These are phyloP conservation scores for Aleiodes testaceus DNA, from an alignment of 2,888 invertebrate species.

Conservation along the genomic window DNA sequence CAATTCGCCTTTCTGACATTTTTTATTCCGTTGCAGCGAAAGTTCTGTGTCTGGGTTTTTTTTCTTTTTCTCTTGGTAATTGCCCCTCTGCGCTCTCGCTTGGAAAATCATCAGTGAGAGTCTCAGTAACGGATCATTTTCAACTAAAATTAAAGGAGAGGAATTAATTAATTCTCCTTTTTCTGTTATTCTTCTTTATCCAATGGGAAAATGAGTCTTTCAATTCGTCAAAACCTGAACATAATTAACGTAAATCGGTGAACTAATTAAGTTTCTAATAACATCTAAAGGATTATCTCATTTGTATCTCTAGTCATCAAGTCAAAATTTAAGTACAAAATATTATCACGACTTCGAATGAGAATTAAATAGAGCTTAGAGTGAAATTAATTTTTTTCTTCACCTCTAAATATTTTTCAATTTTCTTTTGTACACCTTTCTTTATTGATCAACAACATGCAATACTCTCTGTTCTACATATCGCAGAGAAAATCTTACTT, in stretches of 20 bases:
- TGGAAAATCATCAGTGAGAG: not conserved
- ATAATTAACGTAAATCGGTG: too few relatives aligned
- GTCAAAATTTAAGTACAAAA: too few relatives aligned
- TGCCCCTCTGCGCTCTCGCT: not conserved
- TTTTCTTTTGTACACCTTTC: not conserved
- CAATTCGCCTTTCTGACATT: not conserved
- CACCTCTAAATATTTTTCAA: not conserved
- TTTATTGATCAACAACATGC: not conserved
- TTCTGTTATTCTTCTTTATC: too few relatives aligned
- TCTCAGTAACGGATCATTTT: not conserved
- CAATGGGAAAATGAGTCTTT: too few relatives aligned
- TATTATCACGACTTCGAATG: not conserved
- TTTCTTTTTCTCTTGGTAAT: not conserved
- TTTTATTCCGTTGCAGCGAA: constrained; percentile 1
- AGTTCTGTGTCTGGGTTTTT: not conserved
- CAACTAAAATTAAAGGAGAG: too few relatives aligned
- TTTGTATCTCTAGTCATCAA: too few relatives aligned
- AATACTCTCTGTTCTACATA: too few relatives aligned
- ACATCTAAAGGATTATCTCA: too few relatives aligned
- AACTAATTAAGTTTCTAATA: too few relatives aligned
- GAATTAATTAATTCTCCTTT: too few relatives aligned
- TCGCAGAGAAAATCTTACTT: too few relatives aligned
- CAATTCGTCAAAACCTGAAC: too few relatives aligned
- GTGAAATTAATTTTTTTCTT: not conserved
- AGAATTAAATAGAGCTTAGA: constrained; percentile 5